Base-by-base conservation (phyloP, 2,888 invertebrate genomes). In the Tetropium fuscum region DNA sequence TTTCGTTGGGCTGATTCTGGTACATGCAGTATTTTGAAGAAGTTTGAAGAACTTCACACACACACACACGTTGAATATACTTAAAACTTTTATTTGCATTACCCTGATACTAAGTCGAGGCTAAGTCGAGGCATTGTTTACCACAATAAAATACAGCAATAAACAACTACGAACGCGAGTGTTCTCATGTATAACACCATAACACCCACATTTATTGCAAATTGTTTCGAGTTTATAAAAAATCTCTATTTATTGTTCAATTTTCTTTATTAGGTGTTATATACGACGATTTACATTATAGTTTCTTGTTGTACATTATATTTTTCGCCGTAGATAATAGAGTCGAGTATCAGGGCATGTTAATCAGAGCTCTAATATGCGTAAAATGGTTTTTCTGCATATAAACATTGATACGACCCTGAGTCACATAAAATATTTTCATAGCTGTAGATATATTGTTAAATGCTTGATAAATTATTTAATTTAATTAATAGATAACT, bases 131-230 rank as follows among this genome's bases (percentile, higher is more conserved):
- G 58, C 51, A 64, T 58, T 58, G 67, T 58, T 61, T 56, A 60
- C 51, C 25, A 58, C 19, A 18, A 53, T 48, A 53, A 44, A 60
- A 63, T 60, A 58, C 48, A 51, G 45, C 41, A 49, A 68, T 68
- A 66, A 69, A 70, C 61, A 60, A 62, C 58, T 63, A 63, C 61
- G 62, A 61, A 59, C 44, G 60, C 58, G 51, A 47, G 59, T 63
- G 63, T 66, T 55, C 30, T 53, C 64, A 36, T 63, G 66, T 59
- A 40, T 40, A 43, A 68, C 67, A 59, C 66, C 67, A 40, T 40
- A 43, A 68, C 67, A 59, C 66, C 67, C 55, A 67, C 64, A 49
- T 56, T 38, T 43, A 48, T 27, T 41, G 62, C 64, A 62, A 63
- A 66, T 69, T 65, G 64, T 64, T 69, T 69, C 56, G 53, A 25